Conservation (phyloP, 1,140 invertebrate genomes). For the Episyrphus balteatus region DNA sequence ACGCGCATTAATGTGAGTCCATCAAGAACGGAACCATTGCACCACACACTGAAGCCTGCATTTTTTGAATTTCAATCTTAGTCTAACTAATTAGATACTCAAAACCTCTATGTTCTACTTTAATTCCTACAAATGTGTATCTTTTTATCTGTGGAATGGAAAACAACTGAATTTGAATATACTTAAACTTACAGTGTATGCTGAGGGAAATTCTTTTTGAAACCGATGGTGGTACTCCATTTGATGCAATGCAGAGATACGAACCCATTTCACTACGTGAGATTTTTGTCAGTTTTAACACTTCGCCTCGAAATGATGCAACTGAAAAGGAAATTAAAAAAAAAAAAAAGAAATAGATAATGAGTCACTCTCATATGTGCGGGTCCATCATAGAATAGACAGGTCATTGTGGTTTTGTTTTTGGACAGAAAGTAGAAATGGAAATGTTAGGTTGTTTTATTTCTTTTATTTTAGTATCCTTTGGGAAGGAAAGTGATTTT, state of each 20-base stretch:
- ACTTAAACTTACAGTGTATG: slow-evolving; percentile 68
- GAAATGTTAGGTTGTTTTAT: too few species aligned
- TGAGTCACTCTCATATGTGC: not conserved
- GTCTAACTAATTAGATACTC: not conserved
- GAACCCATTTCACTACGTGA: slow-evolving; percentile 79
- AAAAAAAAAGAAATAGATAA: slow-evolving; percentile 1
- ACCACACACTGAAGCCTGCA: not conserved
- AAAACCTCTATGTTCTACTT: not conserved
- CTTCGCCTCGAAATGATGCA: slow-evolving; percentile 52
- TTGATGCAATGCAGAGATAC: slow-evolving; percentile 76
- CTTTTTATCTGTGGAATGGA: not conserved
- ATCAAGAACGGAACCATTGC: too few species aligned
- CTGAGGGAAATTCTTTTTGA: slow-evolving; percentile 72
- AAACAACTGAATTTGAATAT: not conserved
- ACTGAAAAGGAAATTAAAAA: slow-evolving; percentile 39
- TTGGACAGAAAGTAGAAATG: too few species aligned
- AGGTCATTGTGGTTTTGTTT: too few species aligned
- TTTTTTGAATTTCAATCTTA: not conserved
- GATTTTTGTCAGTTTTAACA: slow-evolving; percentile 66
- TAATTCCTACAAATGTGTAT: not conserved
- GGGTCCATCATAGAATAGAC: too few species aligned
- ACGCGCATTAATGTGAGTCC: too few species aligned
- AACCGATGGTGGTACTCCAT: slow-evolving; percentile 65
- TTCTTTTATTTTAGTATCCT: too few species aligned
- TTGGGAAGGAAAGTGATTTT: not conserved